phyloP scores from a whole-genome alignment of 2,113 vertebrate species.

The Corythoichthys haematopterus region DNA sequence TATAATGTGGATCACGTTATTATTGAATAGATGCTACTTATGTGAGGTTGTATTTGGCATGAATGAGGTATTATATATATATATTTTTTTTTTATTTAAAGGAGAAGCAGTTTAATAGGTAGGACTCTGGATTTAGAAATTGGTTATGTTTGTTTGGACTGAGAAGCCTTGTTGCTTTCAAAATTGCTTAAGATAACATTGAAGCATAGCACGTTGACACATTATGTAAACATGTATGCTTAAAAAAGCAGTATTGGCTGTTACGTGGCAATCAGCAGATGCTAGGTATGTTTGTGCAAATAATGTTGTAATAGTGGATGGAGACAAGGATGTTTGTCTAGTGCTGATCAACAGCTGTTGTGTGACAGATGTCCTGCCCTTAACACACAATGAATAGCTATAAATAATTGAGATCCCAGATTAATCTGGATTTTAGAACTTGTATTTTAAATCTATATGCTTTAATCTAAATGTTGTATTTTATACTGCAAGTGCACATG shows the following conservation, averaged over 20 bases:
- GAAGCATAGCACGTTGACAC: not conserved
- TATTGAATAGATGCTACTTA: too few relatives aligned
- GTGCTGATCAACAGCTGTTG: slow-evolving; percentile 31
- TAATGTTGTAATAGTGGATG: slow-evolving; percentile 3
- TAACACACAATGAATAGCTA: slow-evolving; percentile 23
- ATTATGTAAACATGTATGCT: slow-evolving; percentile 22
- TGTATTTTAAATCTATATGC: slow-evolving; percentile 23
- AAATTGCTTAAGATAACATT: not conserved
- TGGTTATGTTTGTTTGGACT: not conserved
- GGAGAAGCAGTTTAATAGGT: too few relatives aligned
- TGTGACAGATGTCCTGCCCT: slow-evolving; percentile 39
- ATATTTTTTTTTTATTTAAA: too few relatives aligned
- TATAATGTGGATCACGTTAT: too few relatives aligned
- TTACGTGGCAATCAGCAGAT: not conserved
- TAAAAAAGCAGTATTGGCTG: slow-evolving; percentile 27
- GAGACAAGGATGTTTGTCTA: slow-evolving; percentile 16
- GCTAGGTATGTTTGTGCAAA: not conserved
- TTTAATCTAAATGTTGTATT: slow-evolving; percentile 14
- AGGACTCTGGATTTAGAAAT: too few relatives aligned
- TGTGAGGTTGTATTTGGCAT: too few relatives aligned
- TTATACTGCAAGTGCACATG: slow-evolving; percentile 19
- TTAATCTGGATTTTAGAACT: slow-evolving; percentile 27
- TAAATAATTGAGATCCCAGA: slow-evolving; percentile 53
- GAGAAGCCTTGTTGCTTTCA: not conserved
- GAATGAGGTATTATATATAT: too few relatives aligned